Evolutionary conservation across 2,797 vertebrate genomes (phyloP).

Genomic region (Enteromius unitaeniatus): DNA sequence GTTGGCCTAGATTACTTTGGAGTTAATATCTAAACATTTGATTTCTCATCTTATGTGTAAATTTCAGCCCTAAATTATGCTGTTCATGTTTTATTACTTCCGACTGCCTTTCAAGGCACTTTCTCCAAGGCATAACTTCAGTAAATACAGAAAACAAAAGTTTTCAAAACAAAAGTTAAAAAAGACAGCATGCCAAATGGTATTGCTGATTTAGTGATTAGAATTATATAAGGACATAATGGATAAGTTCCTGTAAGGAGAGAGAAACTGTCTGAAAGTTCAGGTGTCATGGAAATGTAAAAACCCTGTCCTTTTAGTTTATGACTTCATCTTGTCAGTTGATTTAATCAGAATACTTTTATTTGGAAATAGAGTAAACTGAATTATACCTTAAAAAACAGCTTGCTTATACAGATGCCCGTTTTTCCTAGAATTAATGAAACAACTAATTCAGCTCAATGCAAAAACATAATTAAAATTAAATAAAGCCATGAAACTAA

Average conservation of each 20-base stretch:
- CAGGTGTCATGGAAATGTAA: background rate
- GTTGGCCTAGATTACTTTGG: constrained; percentile 6
- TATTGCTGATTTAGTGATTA: background rate
- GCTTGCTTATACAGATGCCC: background rate
- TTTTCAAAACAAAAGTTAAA: background rate
- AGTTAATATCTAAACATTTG: background rate
- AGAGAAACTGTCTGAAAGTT: background rate
- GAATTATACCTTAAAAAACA: background rate
- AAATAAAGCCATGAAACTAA: background rate
- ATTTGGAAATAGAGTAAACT: background rate
- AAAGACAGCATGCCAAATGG: background rate
- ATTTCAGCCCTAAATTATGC: background rate
- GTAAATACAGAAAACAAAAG: background rate
- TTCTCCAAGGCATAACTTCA: background rate
- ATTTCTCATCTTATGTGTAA: background rate
- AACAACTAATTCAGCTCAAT: background rate
- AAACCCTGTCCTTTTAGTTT: background rate
- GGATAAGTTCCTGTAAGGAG: background rate
- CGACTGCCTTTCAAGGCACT: background rate
- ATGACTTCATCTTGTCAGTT: background rate
- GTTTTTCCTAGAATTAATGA: background rate
- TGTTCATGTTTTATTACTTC: background rate
- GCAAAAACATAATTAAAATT: background rate
- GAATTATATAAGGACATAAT: background rate
- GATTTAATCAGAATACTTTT: background rate